Percentiles rank a stretch among this genome's conserved stretches.
phyloP scores from a whole-genome alignment of 2,888 invertebrate species.

The Drosophila gaucha region DNA sequence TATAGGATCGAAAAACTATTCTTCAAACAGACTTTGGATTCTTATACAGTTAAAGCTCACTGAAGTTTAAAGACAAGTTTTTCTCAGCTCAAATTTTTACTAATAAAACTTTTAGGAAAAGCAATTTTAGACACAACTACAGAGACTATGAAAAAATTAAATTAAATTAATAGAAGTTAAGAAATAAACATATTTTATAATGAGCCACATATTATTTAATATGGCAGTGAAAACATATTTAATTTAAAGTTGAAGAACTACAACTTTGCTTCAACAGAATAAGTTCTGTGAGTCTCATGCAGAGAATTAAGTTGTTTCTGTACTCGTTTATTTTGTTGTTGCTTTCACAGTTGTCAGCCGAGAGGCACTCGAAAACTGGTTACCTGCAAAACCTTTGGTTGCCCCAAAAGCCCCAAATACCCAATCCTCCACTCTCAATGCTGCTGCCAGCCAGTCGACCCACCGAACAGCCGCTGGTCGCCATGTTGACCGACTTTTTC shows the following conservation, averaged over 20 bases:
- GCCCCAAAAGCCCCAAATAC: conserved; percentile 20
- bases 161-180: too few relatives aligned
- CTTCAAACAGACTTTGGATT: too few relatives aligned
- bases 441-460: conserved; percentile 23
- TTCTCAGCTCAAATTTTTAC: too few relatives aligned
- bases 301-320: conserved; percentile 29
- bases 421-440: conserved; percentile 8
- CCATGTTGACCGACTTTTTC: conserved; percentile 72
- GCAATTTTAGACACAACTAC: too few relatives aligned
- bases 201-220: too few relatives aligned
- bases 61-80: too few relatives aligned
- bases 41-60: too few relatives aligned
- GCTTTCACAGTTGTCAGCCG: conserved; percentile 19
- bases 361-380: conserved; percentile 38
- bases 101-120: too few relatives aligned
- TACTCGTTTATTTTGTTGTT: conserved; percentile 21
- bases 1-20: too few relatives aligned
- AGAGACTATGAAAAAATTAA: too few relatives aligned
- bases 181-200: too few relatives aligned
- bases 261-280: neutral
- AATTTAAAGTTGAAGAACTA: neutral
- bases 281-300: neutral
- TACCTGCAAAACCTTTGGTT: conserved; percentile 22
- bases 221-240: neutral
- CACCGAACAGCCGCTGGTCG: conserved; percentile 23